Percentiles rank a stretch among this genome's conserved stretches.
Conservation (phyloP, 2,797 vertebrate genomes). For the Peromyscus melanophrys region DNA sequence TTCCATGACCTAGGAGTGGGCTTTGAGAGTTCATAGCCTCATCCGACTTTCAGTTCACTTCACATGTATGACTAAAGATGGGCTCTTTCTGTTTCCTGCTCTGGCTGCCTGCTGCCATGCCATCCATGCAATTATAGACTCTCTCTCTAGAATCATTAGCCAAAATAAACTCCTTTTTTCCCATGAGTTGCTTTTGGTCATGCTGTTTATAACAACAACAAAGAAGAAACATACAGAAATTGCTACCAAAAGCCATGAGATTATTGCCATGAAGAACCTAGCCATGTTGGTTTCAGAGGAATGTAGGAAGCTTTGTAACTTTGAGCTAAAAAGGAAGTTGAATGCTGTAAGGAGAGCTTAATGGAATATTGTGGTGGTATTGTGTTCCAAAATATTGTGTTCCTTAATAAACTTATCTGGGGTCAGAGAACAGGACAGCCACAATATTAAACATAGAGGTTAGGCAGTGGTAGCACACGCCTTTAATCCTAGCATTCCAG, state of each 20-base stretch:
- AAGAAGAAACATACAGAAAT: background rate
- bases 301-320: background rate
- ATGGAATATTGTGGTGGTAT: background rate
- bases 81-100: background rate
- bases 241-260: background rate
- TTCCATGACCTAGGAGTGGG: background rate
- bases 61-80: background rate
- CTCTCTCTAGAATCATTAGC: background rate
- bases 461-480: too few species aligned
- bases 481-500: too few species aligned
- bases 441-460: too few species aligned
- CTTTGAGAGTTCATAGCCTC: background rate
- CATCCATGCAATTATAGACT: background rate
- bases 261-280: background rate
- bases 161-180: background rate
- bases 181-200: background rate
- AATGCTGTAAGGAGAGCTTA: background rate
- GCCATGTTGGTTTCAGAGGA: background rate
- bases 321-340: background rate
- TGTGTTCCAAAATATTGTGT: too few species aligned
- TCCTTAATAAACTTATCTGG: too few species aligned
- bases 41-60: background rate
- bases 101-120: background rate
- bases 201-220: background rate
- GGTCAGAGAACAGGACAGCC: too few species aligned